Evolutionary conservation across 2,888 invertebrate genomes (phyloP), one percentile per base, ranked within the genome.

Genomic region (Drosophila mimetica): DNA sequence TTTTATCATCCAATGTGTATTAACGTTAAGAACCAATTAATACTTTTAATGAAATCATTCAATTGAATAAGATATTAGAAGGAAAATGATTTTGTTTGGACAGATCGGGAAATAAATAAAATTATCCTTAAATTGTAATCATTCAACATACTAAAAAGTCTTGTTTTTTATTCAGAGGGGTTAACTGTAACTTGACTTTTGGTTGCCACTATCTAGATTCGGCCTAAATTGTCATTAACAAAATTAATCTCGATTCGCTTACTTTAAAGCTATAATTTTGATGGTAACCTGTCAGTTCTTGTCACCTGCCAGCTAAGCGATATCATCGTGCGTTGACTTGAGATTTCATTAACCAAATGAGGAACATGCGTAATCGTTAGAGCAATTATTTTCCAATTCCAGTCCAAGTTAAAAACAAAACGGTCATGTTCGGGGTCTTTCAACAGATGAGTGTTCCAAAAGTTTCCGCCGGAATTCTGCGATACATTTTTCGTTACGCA

Each of bases 1-100:
- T 16, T 47, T 36, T 13, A 36, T 47, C 9, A 11, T 55, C 1
- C 47, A 55, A 55, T 4, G 0, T 25, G 46, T 47, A 22, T 1
- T 20, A 16, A 5, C 20, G 13, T 34, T 34, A n/a, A 34, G 34
- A 34, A 2, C 34, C 2, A 11, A 30, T 11, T 30, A 30, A 30
- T 30, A n/a, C n/a, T n/a, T n/a, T n/a, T n/a, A n/a, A n/a, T n/a
- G n/a, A n/a, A n/a, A n/a, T n/a, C n/a, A n/a, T n/a, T n/a, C n/a
- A n/a, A n/a, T n/a, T n/a, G n/a, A n/a, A n/a, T n/a, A n/a, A n/a
- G n/a, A n/a, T n/a, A n/a, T n/a, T n/a, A n/a, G n/a, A n/a, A n/a
- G n/a, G n/a, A n/a, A n/a, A n/a, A n/a, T n/a, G n/a, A n/a, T n/a
- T n/a, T n/a, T n/a, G n/a, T n/a, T n/a, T n/a, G n/a, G n/a, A n/a